Evolutionary conservation across 2,888 invertebrate genomes (phyloP).

Genomic region (Diploptera punctata): DNA sequence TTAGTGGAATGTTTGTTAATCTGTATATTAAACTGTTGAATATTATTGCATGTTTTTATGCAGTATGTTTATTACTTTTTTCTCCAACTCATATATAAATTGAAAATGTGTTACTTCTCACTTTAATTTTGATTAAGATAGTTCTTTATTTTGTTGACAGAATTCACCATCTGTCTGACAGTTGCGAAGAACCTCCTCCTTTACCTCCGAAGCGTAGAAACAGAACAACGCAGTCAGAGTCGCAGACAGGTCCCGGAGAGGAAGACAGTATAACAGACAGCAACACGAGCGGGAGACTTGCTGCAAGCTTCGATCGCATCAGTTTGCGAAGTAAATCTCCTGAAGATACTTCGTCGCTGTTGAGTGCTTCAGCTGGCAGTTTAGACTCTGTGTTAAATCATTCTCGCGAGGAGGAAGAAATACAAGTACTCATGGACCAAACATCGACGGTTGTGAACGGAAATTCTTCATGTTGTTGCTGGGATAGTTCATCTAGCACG

Average conservation of each 20-base stretch:
- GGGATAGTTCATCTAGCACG: conserved; percentile 47
- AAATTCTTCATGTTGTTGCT: conserved; percentile 47
- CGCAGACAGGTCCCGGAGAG: conserved; percentile 25
- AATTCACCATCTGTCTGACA: conserved; percentile 46
- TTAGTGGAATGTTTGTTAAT: too few species aligned
- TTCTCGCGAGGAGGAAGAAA: conserved; percentile 74
- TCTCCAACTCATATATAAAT: too few species aligned
- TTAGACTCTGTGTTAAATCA: conserved; percentile 88
- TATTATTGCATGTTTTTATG: too few species aligned
- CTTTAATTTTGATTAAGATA: too few species aligned
- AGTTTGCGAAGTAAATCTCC: conserved; percentile 74
- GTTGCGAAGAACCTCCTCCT: conserved; percentile 63
- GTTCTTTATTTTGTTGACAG: too few species aligned
- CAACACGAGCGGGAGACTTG: conserved; percentile 34
- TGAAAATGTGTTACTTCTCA: too few species aligned
- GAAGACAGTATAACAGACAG: conserved; percentile 37
- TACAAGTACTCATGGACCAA: conserved; percentile 41
- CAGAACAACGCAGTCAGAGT: conserved; percentile 17
- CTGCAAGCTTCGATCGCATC: conserved; percentile 38
- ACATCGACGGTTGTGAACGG: conserved; percentile 43
- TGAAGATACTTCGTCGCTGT: conserved; percentile 71
- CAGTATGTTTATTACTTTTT: too few species aligned
- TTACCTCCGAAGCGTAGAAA: conserved; percentile 61
- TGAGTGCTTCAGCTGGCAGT: conserved; percentile 77
- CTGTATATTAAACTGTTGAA: too few species aligned